These are phyloP conservation scores for Euzetes globulus DNA, from an alignment of 2,888 invertebrate genomes.

Conservation along the genomic window DNA sequence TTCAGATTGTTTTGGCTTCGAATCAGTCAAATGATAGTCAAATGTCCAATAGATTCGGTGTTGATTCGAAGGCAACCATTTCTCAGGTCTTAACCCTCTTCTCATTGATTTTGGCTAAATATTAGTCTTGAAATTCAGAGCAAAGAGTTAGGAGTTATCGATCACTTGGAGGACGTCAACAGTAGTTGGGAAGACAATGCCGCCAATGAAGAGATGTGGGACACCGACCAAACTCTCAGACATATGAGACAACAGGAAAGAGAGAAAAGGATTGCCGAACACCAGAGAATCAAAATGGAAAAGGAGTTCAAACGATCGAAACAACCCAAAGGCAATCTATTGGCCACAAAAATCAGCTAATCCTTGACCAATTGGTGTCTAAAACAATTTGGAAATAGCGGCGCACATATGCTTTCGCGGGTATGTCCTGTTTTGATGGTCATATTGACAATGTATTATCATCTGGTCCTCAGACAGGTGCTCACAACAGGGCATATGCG, in stretches of 20 bases:
- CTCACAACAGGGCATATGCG: too few relatives aligned
- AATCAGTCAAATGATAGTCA: constrained; percentile 1
- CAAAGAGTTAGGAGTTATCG: constrained; percentile 14
- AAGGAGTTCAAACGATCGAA: constrained; percentile 14
- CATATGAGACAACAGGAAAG: constrained; percentile 9
- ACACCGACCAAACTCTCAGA: background rate
- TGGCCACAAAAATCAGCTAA: constrained; percentile 49
- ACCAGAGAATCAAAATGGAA: constrained; percentile 10
- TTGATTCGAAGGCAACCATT: constrained; percentile 22
- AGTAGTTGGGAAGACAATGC: constrained; percentile 25
- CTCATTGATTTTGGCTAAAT: background rate
- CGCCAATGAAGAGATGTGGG: background rate
- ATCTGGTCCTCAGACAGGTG: too few relatives aligned
- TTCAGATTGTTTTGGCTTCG: background rate
- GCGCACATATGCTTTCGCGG: too few relatives aligned
- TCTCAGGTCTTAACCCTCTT: background rate
- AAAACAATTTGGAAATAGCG: background rate
- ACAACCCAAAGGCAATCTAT: background rate
- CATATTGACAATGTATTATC: too few relatives aligned
- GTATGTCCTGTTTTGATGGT: too few relatives aligned
- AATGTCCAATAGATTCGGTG: constrained; percentile 21
- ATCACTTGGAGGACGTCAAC: background rate
- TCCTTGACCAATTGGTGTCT: background rate
- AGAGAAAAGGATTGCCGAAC: constrained; percentile 24
- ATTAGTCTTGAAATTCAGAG: background rate